Evolutionary conservation across 2,113 vertebrate species (phyloP), one percentile per base, ranked within the genome.

Genomic region (Riparia riparia): DNA sequence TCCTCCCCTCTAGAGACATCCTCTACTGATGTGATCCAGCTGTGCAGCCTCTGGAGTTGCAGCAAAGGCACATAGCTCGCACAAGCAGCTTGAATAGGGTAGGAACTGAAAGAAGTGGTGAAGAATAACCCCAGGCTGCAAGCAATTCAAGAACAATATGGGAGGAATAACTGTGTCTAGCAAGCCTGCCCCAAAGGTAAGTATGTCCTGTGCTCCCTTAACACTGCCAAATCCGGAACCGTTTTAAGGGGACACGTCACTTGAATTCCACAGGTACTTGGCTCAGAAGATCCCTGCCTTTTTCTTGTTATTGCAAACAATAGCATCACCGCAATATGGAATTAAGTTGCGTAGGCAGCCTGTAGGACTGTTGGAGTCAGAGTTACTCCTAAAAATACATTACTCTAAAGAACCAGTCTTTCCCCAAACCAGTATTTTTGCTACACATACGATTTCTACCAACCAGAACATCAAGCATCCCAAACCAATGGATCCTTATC

Each of bases 41-140:
- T 49, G 37, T 18, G 45, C 47, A 83, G 54, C 14, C 45, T 65
- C 42, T 72, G 10, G 17, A 81, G 54, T 4, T 61, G 50, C 86
- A 88, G 2, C 1, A 10, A 68, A 47, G 32, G 37, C 39, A 74
- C 2, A 0, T 0, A 56, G 26, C 9, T 50, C 2, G 2, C 0
- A 2, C 50, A 69, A 63, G 50, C 79, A 53, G 32, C 20, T 26
- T 7, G 3, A 29, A 6, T 3, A 37, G 1, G 5, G 15, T 19
- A 44, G 14, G 47, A 83, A 50, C 31, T 21, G 17, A 77, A 60
- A 50, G 7, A 69, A 73, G 1, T 1, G 1, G n/a, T 34, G 44
- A 87, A 63, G 25, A 87, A 22, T 5, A 63, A 87, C 45, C 12
- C 24, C 65, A 69, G 21, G 10, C 14, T 17, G 11, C 7, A 57